Evolutionary conservation across 2,113 vertebrate genomes (phyloP), one percentile per base, ranked within the genome.

Genomic region (Laticauda colubrina): DNA sequence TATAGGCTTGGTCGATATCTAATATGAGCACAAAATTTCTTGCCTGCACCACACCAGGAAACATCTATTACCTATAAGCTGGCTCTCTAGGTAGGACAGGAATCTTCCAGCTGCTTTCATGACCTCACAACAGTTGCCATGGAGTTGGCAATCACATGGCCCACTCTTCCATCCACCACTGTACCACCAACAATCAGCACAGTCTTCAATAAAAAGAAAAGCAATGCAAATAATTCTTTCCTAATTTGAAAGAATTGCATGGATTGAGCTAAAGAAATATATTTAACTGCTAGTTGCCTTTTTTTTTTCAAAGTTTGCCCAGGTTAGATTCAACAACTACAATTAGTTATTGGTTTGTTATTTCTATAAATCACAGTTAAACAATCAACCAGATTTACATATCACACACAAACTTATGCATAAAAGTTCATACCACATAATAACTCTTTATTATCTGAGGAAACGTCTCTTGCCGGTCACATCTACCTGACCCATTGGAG

Each of bases 71-170:
- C 54, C 92, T 86, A 56, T 56, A 64, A 90, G 75, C 88, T 34
- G 89, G 34, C 87, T 61, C 87, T 55, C 69, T 88, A 75, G 56
- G 85, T 39, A 88, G 57, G 85, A 85, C 12, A 21, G 87, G 23
- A 43, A 20, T 43, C 18, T 64, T 57, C 89, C 81, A 89, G 75
- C 26, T 55, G 75, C 24, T 69, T 6, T 88, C 14, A n/a, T 94
- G 93, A 92, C 88, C 10, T 87, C 93, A 94, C 51, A 94, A 94
- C 56, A 7, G 91, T 86, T 86, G 53, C 93, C 90, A 43, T 0
- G 56, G 93, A 1, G 3, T 3, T 69, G 0, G 10, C 20, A 23
- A 34, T 85, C 90, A 93, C 59, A 56, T 90, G 89, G 88, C 20
- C 14, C 3, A 24, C n/a, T 51, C 69, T 57, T 51, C 8, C 4